Evolutionary conservation across 1,140 invertebrate genomes (phyloP).

Genomic region (Batillaria attramentaria): DNA sequence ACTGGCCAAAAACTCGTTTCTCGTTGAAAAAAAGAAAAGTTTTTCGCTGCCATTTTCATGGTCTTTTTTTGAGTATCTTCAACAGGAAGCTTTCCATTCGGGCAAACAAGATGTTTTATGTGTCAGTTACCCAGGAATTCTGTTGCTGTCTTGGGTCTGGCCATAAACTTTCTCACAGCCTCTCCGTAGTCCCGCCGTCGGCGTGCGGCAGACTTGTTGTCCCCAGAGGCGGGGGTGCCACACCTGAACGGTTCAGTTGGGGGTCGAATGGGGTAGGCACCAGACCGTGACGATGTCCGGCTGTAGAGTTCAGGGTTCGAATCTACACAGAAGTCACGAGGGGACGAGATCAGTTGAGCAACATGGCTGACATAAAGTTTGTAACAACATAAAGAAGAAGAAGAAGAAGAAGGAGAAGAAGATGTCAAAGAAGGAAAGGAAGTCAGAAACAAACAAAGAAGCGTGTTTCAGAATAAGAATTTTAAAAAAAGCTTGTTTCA

Average conservation of each 20-base stretch:
- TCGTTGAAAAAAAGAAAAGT: too few relatives aligned
- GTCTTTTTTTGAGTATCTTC: too few relatives aligned
- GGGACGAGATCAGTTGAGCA: too few relatives aligned
- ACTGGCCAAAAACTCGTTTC: too few relatives aligned
- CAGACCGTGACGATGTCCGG: background rate
- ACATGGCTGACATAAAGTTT: too few relatives aligned
- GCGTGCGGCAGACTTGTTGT: conserved; percentile 31
- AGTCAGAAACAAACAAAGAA: background rate
- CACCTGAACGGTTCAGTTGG: conserved; percentile 50
- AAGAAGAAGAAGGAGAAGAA: background rate
- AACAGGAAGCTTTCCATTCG: too few relatives aligned
- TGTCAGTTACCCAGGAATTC: conserved; percentile 60
- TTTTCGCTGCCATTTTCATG: too few relatives aligned
- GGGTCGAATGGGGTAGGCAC: background rate
- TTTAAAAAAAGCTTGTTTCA: too few relatives aligned
- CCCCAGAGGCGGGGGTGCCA: conserved; percentile 42
- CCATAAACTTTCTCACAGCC: conserved; percentile 52
- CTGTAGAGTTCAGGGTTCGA: conserved; percentile 21
- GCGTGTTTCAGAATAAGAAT: background rate
- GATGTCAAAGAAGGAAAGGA: background rate
- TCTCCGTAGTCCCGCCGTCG: conserved; percentile 59
- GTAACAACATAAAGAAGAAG: background rate
- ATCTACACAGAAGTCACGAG: too few relatives aligned
- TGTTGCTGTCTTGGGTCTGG: conserved; percentile 54
- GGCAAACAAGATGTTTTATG: too few relatives aligned